Conservation (phyloP, 2,113 vertebrate species). For the Marmota monax region DNA sequence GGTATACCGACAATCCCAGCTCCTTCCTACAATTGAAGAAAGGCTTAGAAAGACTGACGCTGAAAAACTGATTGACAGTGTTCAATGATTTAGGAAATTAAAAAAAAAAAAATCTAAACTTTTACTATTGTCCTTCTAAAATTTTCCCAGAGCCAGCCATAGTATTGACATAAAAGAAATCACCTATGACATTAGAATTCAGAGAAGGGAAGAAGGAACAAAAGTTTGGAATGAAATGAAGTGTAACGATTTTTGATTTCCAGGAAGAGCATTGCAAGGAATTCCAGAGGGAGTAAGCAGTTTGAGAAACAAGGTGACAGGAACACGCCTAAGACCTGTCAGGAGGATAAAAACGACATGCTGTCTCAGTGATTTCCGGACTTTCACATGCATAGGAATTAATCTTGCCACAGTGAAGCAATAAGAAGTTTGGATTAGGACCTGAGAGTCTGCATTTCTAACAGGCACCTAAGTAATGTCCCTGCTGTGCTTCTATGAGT, state of each 20-base stretch:
- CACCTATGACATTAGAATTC: not conserved
- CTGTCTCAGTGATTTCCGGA: not conserved
- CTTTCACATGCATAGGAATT: not conserved
- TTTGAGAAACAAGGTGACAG: not conserved
- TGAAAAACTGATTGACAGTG: not conserved
- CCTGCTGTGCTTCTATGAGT: not conserved
- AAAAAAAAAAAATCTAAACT: not conserved
- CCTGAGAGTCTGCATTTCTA: not conserved
- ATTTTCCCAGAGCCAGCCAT: not conserved
- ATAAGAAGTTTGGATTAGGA: not conserved
- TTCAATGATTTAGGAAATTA: not conserved
- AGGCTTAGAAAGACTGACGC: not conserved
- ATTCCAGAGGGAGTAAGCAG: not conserved
- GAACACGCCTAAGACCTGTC: not conserved
- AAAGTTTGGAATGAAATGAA: not conserved
- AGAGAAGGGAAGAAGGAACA: not conserved
- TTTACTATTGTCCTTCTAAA: not conserved
- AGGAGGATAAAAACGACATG: not conserved
- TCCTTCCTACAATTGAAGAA: not conserved
- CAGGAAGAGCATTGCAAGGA: not conserved
- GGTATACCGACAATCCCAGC: fast-evolving
- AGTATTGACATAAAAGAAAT: not conserved
- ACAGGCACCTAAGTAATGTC: not conserved
- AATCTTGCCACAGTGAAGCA: not conserved
- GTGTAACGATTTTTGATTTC: not conserved